Percentiles rank a stretch among this genome's conserved stretches.
Evolutionary conservation across 2,113 vertebrate species (phyloP).

Genomic region (Desmodus rotundus): DNA sequence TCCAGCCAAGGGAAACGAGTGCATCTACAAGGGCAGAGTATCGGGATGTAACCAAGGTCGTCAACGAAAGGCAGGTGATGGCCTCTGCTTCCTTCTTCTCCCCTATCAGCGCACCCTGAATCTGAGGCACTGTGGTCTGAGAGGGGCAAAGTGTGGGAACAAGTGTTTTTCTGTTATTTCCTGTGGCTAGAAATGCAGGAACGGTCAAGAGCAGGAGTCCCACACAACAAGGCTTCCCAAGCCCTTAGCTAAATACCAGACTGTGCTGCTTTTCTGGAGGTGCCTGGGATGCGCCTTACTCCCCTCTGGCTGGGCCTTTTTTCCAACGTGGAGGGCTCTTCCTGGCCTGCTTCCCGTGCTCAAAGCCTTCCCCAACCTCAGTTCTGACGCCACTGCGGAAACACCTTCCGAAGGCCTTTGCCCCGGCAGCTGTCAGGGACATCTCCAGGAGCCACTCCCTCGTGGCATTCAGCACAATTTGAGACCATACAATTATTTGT

Average conservation of each 20-base stretch:
- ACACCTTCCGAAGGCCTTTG: not conserved
- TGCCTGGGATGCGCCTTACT: not conserved
- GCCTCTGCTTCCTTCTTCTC: too few species aligned
- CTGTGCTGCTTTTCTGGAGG: not conserved
- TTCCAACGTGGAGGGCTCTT: accelerated
- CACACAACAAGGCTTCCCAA: not conserved
- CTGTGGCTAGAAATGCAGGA: not conserved
- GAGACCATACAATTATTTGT: not conserved
- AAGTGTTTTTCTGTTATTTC: not conserved
- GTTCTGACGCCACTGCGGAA: not conserved
- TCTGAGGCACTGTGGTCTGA: not conserved
- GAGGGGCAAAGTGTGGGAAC: not conserved
- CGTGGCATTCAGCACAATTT: not conserved
- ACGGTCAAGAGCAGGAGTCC: not conserved
- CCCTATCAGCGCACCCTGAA: not conserved
- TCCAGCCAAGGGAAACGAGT: not conserved
- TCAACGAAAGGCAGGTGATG: not conserved
- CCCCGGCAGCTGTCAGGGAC: not conserved
- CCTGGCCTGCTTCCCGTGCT: not conserved
- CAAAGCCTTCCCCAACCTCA: not conserved
- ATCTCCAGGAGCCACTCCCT: not conserved
- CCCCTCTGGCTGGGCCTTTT: not conserved
- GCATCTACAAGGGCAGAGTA: not conserved
- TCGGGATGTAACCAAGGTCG: not conserved
- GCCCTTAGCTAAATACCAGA: not conserved